Evolutionary conservation across 2,888 invertebrate species (phyloP).

Genomic region (Petrolisthes manimaculis): DNA sequence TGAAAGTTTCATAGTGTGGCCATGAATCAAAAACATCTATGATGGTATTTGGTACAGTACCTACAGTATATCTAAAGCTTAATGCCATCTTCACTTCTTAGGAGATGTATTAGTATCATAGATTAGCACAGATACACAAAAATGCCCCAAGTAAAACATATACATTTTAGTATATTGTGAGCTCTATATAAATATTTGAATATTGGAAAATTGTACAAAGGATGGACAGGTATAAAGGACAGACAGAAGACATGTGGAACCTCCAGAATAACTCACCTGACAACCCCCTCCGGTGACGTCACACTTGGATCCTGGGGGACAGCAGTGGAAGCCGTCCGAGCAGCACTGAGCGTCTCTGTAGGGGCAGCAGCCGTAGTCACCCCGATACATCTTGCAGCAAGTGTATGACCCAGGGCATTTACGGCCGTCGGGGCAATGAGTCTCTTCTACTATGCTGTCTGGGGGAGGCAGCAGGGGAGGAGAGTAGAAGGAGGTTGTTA

Average conservation of each 20-base stretch:
- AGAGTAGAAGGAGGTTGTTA: not conserved
- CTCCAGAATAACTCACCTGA: slow-evolving; percentile 36
- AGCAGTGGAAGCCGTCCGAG: slow-evolving; percentile 47
- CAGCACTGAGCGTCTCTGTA: slow-evolving; percentile 37
- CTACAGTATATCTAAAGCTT: no score
- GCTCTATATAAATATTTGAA: not conserved
- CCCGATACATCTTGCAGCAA: slow-evolving; percentile 50
- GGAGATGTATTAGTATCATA: no score
- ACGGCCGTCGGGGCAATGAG: slow-evolving; percentile 38
- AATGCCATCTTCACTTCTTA: no score
- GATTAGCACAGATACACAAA: no score
- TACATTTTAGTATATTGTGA: no score
- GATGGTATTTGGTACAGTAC: no score
- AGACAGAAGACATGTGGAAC: not conserved
- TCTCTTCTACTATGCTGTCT: not conserved
- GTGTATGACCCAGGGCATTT: slow-evolving; percentile 30
- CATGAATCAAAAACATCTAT: no score
- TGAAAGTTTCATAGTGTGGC: no score
- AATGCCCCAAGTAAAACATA: no score
- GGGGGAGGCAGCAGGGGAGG: not conserved
- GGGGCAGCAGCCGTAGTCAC: slow-evolving; percentile 43
- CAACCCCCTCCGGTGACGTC: slow-evolving; percentile 23
- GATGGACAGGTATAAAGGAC: no score
- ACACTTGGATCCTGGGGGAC: slow-evolving; percentile 39
- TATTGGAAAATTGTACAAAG: not conserved